Evolutionary conservation across 2,113 vertebrate species (phyloP), one percentile per base, ranked within the genome.

Genomic region (Cyphomyrus discorhynchus): DNA sequence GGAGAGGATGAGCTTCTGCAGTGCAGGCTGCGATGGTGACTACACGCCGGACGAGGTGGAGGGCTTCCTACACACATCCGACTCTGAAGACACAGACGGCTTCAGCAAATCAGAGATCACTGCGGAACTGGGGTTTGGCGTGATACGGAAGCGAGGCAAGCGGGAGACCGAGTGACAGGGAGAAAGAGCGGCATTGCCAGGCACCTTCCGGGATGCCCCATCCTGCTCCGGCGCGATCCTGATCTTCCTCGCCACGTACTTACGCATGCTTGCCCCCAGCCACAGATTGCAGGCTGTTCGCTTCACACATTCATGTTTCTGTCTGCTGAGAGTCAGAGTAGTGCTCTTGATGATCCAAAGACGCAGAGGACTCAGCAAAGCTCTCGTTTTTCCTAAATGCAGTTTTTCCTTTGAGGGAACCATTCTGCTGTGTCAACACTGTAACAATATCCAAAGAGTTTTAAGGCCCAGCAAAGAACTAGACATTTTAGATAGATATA

Each of bases 91-190:
- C 4, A 53, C 19, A 86, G 42, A 49, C 50, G 87, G 9, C 86
- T 90, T 88, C 86, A 58, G 15, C 35, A 45, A 88, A 31, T 24
- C 86, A 27, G 87, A 88, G 87, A 52, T 50, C 49, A 50, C 49
- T 1, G 27, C 46, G 10, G 85, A 86, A 19, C 52, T 88, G 35
- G 50, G 92, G 82, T 62, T 83, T 0, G 89, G 92, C 46, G 89
- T 21, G 0, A 66, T 98, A 91, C 96, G 97, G 91, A 96, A 96
- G 91, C 95, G 97, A 92, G 96, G 91, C 92, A 95, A 89, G 92
- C 94, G 91, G 86, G 93, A 92, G 88, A 91, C 89, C 66, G 89
- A 89, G 0, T 94, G 50, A 53, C 85, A 39, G 13, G 50, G 6
- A 24, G 24, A 49, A 85, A 7, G 50, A 92, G 92, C 31, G 27